Evolutionary conservation across 2,797 vertebrate genomes (phyloP), one percentile per base, ranked within the genome.

Genomic region (Trachurus trachurus): DNA sequence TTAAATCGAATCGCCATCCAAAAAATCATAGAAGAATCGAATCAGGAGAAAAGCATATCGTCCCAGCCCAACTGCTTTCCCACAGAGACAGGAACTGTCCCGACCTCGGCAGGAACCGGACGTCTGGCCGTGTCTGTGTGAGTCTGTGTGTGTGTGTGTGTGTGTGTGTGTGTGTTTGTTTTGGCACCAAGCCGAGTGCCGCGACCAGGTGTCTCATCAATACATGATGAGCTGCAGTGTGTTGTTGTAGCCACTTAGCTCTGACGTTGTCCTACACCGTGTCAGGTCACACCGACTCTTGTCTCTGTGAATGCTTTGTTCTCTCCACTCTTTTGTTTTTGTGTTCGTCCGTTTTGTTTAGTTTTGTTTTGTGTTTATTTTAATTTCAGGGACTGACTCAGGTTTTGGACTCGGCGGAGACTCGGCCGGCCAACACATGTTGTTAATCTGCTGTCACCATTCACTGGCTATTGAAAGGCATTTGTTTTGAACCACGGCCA

Each of bases 191-290:
- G 60, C 66, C 21, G 39, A 79, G 61, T 58, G n/a, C 45, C 62
- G 64, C 19, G 45, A 57, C 4, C 26, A 53, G 67, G 21, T 22
- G 29, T 44, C 63, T 58, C 39, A 44, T 73, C 72, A 54, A 53
- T 4, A 29, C 19, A 26, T 39, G 3, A 8, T n/a, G 52, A 62
- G 9, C 67, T 59, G 15, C 47, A 26, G 5, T 39, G 11, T 26
- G 9, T 53, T 17, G 11, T 52, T n/a, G 19, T 9, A 9, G 8
- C 19, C 47, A 49, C 21, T 11, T 31, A 37, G 34, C 34, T 60
- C 47, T 40, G 2, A 62, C 29, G 21, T 40, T 70, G 49, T 12
- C 54, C n/a, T 2, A 13, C 17, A 19, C 10, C 15, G 31, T 16
- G 63, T 4, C 26, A 44, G 45, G 45, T 17, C 11, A 13, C 12